Evolutionary conservation across 1,140 invertebrate genomes (phyloP), one percentile per base, ranked within the genome.

Genomic region (Listronotus oregonensis): DNA sequence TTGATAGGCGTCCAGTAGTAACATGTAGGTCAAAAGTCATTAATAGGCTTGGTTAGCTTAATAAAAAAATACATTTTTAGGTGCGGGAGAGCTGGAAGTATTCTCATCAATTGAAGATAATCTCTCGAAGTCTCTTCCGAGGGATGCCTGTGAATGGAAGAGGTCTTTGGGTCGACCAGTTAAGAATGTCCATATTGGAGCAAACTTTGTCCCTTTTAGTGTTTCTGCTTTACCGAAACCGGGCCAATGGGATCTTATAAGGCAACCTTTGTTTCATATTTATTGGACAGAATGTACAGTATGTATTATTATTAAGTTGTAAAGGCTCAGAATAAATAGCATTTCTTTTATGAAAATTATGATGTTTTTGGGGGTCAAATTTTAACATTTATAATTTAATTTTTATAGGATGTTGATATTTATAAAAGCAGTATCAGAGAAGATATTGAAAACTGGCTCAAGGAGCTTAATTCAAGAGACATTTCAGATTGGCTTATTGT

Each of bases 251-350:
- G 88, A 90, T 73, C 83, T 97, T 21, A 83, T 95, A 47, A 89
- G 92, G 66, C 88, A 92, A 68, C 93, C 94, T 18, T 90, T 97
- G 75, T 90, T 98, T 75, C 94, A 98, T 80, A 94, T 94, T 55
- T 98, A 91, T 81, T 96, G 95, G 89, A 96, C 91, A 43, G 95
- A 97, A 80, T 97, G 95, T 82, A 85, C 87, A 70, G 93, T 95
- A 84, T 85, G 86, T 81, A 72, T 43, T 67, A 47, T 50, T 12
- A 60, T 6, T 39, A 27, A 37, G 8, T 27, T 27, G 1, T 1
- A 27, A 27, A 27, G 21, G 5, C 21, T 27, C n/a, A n/a, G n/a
- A n/a, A n/a, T n/a, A n/a, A n/a, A n/a, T n/a, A n/a, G n/a, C n/a
- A n/a, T n/a, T n/a, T n/a, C n/a, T n/a, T n/a, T n/a, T n/a, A n/a